A percentile compares a stretch with the other conserved stretches of the same genome.
Evolutionary conservation across 2,113 vertebrate genomes (phyloP).

Genomic region (Tylochromis polylepis): DNA sequence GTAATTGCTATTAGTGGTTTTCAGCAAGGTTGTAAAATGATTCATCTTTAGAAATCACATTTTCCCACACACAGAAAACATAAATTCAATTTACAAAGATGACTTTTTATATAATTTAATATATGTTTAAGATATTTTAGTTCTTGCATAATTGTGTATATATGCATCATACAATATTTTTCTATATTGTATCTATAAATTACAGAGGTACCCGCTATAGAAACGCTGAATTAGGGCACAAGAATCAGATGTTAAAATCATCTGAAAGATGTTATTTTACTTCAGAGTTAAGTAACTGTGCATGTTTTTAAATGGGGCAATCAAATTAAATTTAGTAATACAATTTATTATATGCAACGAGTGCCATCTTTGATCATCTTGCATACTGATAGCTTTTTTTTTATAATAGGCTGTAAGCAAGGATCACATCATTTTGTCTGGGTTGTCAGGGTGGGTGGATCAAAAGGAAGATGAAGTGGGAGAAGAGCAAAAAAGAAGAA

Average conservation of each 20-base stretch:
- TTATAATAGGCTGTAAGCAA: not conserved
- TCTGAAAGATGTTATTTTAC: not conserved
- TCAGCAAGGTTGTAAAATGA: not conserved
- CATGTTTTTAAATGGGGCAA: not conserved
- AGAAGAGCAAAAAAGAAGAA: slow-evolving; percentile 8
- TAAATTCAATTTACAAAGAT: not conserved
- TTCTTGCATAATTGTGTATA: not conserved
- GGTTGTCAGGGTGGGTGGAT: slow-evolving; percentile 23
- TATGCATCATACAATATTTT: not conserved
- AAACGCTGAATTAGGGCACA: not conserved
- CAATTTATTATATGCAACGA: not conserved
- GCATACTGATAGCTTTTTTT: not conserved
- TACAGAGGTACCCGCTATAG: not conserved
- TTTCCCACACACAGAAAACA: not conserved
- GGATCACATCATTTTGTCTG: slow-evolving; percentile 6
- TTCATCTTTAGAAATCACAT: not conserved
- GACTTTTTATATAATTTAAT: not conserved
- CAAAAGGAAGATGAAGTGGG: slow-evolving; percentile 23
- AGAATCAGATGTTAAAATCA: not conserved
- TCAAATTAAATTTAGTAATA: not conserved
- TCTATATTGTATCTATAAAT: not conserved
- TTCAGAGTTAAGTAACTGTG: not conserved
- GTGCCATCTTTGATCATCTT: not conserved
- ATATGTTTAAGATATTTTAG: not conserved
- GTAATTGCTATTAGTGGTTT: not conserved